Evolutionary conservation across 1,140 invertebrate genomes (phyloP), one percentile per base, ranked within the genome.

Genomic region (Calliphora vicina): DNA sequence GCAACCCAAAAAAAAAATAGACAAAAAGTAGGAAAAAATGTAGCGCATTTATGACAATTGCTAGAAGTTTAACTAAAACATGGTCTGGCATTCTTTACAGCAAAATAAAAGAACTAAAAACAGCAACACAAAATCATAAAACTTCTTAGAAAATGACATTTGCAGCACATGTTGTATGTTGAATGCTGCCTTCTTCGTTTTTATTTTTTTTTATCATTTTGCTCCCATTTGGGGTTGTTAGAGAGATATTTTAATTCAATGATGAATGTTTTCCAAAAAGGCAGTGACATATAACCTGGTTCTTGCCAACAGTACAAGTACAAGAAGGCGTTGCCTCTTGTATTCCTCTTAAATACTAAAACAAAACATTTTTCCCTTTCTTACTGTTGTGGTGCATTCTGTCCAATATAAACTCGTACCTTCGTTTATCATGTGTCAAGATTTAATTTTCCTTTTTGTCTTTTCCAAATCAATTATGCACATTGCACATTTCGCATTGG

Each of bases 401-500:
- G 13, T 13, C 12, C 45, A 10, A 57, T 13, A 4, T 57, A 29
- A n/a, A n/a, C n/a, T n/a, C 35, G 6, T 35, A 35, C 35, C 35
- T 35, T 35, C 35, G 6, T 35, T 35, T 35, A 5, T 6, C 2
- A 15, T 57, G 15, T 57, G 50, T n/a, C 50, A 67, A 10, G 61
- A 67, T 67, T 67, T 67, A 23, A 25, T 67, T 23, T 67, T 67
- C 61, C 50, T 57, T 57, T 57, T 4, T 57, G 13, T 57, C 50
- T 17, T 67, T 67, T 67, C 20, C 61, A 67, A 67, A 67, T 67
- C 61, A 67, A 67, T 67, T 67, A 67, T 67, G 61, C 61, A 67
- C 61, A 23, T 25, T 67, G 23, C 61, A 67, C 50, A 57, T n/a
- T 67, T 10, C 6, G 61, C 9, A n/a, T 17, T 57, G 50, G 17